A percentile compares a stretch with the other conserved stretches of the same genome.
phyloP scores from a whole-genome alignment of 2,113 vertebrate genomes.

The Eulemur macaco region DNA sequence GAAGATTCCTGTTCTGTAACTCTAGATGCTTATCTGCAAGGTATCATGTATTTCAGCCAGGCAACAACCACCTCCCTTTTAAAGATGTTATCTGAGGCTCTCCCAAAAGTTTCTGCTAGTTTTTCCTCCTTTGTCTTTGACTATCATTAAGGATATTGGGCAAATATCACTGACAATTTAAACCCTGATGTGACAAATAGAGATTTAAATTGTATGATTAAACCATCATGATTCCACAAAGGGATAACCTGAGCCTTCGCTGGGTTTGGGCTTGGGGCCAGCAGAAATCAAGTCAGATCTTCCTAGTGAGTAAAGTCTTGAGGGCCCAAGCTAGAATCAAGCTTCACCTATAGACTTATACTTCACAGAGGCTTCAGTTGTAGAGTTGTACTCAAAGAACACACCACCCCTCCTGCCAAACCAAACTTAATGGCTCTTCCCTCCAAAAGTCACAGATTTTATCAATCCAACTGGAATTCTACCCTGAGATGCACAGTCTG shows the following conservation, averaged over 20 bases:
- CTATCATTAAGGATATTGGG: slow-evolving; percentile 10
- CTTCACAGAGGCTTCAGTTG: background rate
- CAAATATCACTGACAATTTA: slow-evolving; percentile 57
- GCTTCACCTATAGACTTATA: too few relatives aligned
- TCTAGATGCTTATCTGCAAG: background rate
- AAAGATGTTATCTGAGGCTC: background rate
- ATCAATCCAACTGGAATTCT: background rate
- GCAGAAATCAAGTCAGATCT: slow-evolving; percentile 35
- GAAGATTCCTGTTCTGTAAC: background rate
- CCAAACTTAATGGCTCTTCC: background rate
- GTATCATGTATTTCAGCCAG: background rate
- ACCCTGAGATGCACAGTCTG: background rate
- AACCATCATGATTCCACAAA: slow-evolving; percentile 8
- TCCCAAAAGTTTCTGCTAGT: slow-evolving; percentile 33
- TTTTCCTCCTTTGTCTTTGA: slow-evolving; percentile 44
- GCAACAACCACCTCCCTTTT: background rate
- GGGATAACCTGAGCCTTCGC: background rate
- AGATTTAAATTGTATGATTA: slow-evolving; percentile 59
- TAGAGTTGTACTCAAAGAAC: background rate
- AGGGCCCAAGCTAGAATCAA: background rate
- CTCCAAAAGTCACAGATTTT: background rate
- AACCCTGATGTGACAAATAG: slow-evolving; percentile 26
- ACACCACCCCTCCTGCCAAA: background rate
- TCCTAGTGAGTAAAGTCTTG: background rate
- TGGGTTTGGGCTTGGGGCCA: slow-evolving; percentile 50